Conservation (phyloP, 2,113 vertebrate genomes). For the Thamnaconus septentrionalis region DNA sequence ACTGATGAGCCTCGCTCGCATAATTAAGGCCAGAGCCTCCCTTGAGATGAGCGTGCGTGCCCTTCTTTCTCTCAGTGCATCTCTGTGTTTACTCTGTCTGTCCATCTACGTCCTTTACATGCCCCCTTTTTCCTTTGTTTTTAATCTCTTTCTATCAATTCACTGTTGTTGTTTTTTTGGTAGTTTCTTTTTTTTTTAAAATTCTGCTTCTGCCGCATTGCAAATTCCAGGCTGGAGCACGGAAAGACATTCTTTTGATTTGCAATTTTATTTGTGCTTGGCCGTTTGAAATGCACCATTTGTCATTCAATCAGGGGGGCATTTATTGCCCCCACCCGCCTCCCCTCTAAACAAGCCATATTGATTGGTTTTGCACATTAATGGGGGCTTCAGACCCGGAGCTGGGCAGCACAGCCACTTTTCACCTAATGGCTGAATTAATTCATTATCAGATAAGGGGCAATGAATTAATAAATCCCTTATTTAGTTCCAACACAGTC, state of each 20-base stretch:
- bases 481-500: too few species aligned
- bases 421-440: too few species aligned
- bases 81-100: conserved; percentile 23
- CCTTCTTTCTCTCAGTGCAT: conserved; percentile 26
- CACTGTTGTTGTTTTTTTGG: background rate
- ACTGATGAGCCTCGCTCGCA: conserved; percentile 74
- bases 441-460: too few species aligned
- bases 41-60: conserved; percentile 43
- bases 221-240: too few species aligned
- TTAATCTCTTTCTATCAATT: conserved; percentile 15
- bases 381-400: too few species aligned
- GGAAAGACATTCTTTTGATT: conserved; percentile 5
- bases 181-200: background rate
- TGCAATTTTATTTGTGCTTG: conserved; percentile 16
- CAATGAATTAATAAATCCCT: too few species aligned
- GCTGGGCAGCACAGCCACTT: too few species aligned
- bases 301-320: too few species aligned
- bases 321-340: conserved; percentile 9
- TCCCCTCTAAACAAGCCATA: conserved; percentile 59
- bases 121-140: too few species aligned
- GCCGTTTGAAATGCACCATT: conserved; percentile 16
- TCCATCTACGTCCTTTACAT: conserved; percentile 4
- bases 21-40: conserved; percentile 77
- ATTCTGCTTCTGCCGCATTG: too few species aligned
- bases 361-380: conserved; percentile 47